A percentile compares a stretch with the other conserved stretches of the same genome.
phyloP scores from a whole-genome alignment of 2,888 invertebrate genomes.

The Minunthozetes semirufus region DNA sequence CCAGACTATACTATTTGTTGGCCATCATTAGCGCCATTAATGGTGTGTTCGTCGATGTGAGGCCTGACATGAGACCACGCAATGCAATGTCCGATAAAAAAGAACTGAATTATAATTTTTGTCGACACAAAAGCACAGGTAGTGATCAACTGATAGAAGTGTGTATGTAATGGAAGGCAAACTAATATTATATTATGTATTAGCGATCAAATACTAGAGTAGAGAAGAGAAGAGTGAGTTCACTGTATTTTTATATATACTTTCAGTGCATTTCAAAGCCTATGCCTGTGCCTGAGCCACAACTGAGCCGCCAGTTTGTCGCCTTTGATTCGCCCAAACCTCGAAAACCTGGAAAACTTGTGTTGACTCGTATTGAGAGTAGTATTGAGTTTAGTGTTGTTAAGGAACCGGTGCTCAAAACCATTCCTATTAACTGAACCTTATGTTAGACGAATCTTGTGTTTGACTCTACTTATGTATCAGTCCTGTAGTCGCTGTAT shows the following conservation, averaged over 20 bases:
- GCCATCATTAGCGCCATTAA: background rate
- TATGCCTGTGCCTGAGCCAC: background rate
- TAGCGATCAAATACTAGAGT: background rate
- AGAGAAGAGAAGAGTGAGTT: background rate
- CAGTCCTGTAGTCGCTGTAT: background rate
- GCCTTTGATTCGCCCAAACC: background rate
- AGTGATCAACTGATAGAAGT: background rate
- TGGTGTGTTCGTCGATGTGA: slow-evolving; percentile 3
- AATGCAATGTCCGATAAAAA: background rate
- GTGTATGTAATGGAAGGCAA: background rate
- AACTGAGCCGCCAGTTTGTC: slow-evolving; percentile 9
- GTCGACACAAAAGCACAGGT: background rate
- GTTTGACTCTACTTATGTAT: background rate
- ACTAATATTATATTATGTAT: background rate
- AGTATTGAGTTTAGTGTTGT: background rate
- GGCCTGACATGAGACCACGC: background rate
- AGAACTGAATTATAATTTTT: background rate
- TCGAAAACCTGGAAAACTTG: background rate
- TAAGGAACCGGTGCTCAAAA: background rate
- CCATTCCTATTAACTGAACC: background rate
- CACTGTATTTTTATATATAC: background rate
- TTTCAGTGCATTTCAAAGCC: background rate
- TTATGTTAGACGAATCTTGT: background rate
- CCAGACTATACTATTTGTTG: background rate
- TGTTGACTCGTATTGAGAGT: background rate